Percentiles rank a stretch among this genome's conserved stretches.
Evolutionary conservation across 2,113 vertebrate species (phyloP).

Genomic region (Puffinus mauretanicus): DNA sequence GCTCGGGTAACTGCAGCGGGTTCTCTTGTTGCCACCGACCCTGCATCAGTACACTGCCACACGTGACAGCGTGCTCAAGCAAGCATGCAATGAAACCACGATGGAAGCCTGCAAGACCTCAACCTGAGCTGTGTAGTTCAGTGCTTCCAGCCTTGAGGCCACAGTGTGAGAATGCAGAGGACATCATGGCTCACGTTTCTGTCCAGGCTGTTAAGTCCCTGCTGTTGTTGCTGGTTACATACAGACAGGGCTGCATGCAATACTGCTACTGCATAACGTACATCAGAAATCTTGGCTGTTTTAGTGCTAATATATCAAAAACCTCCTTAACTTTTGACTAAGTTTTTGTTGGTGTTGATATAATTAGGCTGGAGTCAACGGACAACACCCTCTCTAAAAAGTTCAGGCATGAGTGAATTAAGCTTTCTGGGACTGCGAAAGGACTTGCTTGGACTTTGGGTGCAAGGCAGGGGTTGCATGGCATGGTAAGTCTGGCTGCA

Average conservation of each 20-base stretch:
- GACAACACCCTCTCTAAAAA: background rate
- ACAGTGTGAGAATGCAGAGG: background rate
- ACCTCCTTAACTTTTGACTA: background rate
- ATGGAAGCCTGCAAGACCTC: background rate
- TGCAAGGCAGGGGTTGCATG: background rate
- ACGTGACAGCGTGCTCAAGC: background rate
- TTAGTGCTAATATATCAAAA: background rate
- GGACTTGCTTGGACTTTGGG: background rate
- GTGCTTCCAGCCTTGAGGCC: background rate
- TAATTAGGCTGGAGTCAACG: background rate
- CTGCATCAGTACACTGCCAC: background rate
- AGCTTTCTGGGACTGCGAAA: background rate
- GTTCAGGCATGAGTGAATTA: background rate
- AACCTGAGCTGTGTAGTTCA: background rate
- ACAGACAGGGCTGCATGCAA: background rate
- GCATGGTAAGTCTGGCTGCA: background rate
- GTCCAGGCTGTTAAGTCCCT: background rate
- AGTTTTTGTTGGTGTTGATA: background rate
- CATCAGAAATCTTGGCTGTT: background rate
- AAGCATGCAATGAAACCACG: fast-evolving
- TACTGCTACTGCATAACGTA: background rate
- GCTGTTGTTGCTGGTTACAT: background rate
- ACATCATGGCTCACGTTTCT: background rate
- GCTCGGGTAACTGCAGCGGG: fast-evolving
- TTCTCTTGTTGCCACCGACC: background rate